phyloP scores from a whole-genome alignment of 2,113 vertebrate species.

The Pachypanchax playfairii region DNA sequence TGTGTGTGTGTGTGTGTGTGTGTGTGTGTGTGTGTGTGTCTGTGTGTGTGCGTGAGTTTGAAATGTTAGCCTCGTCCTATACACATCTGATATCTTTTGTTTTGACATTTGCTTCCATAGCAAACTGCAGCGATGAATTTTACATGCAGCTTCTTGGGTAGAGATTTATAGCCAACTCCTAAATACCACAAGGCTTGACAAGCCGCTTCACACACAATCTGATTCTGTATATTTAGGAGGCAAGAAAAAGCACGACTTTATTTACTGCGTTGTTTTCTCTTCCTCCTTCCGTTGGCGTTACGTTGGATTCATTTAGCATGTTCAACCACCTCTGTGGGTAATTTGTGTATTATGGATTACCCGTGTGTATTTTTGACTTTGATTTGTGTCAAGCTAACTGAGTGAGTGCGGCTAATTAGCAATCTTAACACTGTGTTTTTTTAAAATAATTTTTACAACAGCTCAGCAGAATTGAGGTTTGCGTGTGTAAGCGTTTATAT shows the following conservation, averaged over 20 bases:
- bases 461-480: too few relatives aligned
- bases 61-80: background rate
- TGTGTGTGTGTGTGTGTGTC: too few relatives aligned
- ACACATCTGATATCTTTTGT: background rate
- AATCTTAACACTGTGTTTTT: too few relatives aligned
- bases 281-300: too few relatives aligned
- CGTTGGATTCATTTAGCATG: background rate
- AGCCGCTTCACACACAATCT: background rate
- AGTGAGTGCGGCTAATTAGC: constrained; percentile 32
- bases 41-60: too few relatives aligned
- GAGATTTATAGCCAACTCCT: background rate
- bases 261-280: background rate
- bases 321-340: constrained; percentile 35
- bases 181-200: background rate
- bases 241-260: background rate
- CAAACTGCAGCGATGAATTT: constrained; percentile 13
- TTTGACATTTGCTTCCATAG: constrained; percentile 19
- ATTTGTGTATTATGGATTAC: constrained; percentile 45
- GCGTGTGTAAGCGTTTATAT: background rate
- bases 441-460: too few relatives aligned
- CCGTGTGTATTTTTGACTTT: constrained; percentile 20
- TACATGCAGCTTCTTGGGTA: constrained; percentile 8
- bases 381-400: constrained; percentile 13
- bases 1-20: too few relatives aligned
- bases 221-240: background rate